Evolutionary conservation across 1,140 invertebrate genomes (phyloP).

Genomic region (Ostrea denselamellosa): DNA sequence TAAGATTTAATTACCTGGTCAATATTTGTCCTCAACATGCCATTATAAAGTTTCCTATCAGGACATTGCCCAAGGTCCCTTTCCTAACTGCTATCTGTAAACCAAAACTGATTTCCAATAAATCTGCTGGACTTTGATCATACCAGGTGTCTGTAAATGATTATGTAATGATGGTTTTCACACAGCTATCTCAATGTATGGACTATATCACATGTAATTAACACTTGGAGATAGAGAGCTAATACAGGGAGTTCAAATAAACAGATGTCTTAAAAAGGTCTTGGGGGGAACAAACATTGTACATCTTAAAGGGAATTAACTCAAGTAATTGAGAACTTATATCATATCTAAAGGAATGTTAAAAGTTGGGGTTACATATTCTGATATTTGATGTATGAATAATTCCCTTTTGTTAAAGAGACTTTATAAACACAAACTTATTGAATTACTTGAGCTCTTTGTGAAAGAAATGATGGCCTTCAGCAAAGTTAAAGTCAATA

Average conservation of each 20-base stretch:
- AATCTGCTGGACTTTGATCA: neutral
- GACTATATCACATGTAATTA: neutral
- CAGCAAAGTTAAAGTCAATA: slow-evolving; percentile 23
- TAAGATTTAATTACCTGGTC: slow-evolving; percentile 25
- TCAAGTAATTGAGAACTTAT: neutral
- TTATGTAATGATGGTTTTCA: slow-evolving; percentile 3
- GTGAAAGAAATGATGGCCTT: slow-evolving; percentile 32
- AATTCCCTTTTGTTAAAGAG: slow-evolving; percentile 7
- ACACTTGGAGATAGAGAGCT: neutral
- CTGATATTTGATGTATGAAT: slow-evolving; percentile 8
- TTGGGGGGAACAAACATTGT: neutral
- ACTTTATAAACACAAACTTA: slow-evolving; percentile 24
- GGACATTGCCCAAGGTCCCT: neutral
- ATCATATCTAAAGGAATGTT: neutral
- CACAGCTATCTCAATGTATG: neutral
- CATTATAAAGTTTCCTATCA: slow-evolving; percentile 3
- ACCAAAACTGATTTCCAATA: neutral
- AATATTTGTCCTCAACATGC: slow-evolving; percentile 27
- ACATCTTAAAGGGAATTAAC: slow-evolving; percentile 28
- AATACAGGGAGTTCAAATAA: slow-evolving; percentile 17
- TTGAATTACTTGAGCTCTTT: slow-evolving; percentile 2
- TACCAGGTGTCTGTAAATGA: neutral
- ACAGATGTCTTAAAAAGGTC: neutral
- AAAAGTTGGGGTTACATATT: neutral
- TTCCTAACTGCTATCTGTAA: neutral